Base-by-base conservation (phyloP, 2,797 vertebrate species). In the Lacerta agilis region DNA sequence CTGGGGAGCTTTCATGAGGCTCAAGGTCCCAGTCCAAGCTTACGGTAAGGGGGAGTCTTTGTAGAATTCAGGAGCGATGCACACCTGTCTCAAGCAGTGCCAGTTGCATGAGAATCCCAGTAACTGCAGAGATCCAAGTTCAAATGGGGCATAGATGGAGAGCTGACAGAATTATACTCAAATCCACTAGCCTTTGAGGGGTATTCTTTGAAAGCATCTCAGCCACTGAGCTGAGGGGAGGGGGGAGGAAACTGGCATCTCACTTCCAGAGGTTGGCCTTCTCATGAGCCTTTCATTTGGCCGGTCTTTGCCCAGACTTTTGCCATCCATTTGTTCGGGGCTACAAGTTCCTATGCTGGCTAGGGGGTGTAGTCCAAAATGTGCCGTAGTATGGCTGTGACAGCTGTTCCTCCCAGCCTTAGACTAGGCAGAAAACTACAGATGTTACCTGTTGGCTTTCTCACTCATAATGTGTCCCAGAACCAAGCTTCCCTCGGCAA, bases 141-240 rank as follows among this genome's bases (percentile, higher is more conserved):
- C 20, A 41, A 41, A 61, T n/a, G 5, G 25, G 2, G 49, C 49
- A 3, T 49, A 49, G 11, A 3, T 6, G 58, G 55, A 29, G 25
- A 45, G 67, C 9, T 29, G 8, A 25, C 33, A 80, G 36, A 38
- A 55, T 55, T 61, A 2, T 23, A 8, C 33, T 81, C 78, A 0
- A 45, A 17, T n/a, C 81, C 79, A 41, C n/a, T 38, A 0, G 0
- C 77, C 1, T 25, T 49, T 55, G 9, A 49, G 43, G 10, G n/a
- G 41, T 29, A 5, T 29, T 11, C 61, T 75, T 58, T 7, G 8
- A 15, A 6, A 23, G 33, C 33, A 38, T 61, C 49, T 73, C 69
- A 5, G 25, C 72, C 27, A 11, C 2, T 7, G 33, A 29, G 15
- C 41, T 20, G 10, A 25, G 5, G 20, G 9, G 5, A 49, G 6